Evolutionary conservation across 2,113 vertebrate species (phyloP).

Genomic region (Leucopsar rothschildi): DNA sequence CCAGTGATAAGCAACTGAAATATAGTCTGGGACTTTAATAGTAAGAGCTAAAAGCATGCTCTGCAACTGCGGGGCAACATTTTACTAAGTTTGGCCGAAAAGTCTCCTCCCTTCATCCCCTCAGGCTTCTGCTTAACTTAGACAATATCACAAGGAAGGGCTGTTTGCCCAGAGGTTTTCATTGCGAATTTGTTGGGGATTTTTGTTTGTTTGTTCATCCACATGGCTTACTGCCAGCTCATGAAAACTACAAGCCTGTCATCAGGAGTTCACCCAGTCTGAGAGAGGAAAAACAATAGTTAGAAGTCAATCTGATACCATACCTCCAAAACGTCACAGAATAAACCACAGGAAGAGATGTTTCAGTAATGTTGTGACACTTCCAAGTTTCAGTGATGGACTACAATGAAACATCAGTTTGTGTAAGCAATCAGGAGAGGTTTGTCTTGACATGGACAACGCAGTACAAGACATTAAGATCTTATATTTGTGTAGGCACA

Average conservation of each 20-base stretch:
- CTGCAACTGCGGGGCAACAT: not conserved
- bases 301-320: not conserved
- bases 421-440: not conserved
- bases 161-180: constrained; percentile 60
- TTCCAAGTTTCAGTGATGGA: not conserved
- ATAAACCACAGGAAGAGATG: not conserved
- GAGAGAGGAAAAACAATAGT: not conserved
- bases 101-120: constrained; percentile 31
- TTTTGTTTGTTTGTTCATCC: constrained; percentile 61
- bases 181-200: constrained; percentile 20
- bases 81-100: constrained; percentile 14
- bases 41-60: not conserved
- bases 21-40: not conserved
- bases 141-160: constrained; percentile 65
- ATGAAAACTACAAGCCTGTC: constrained; percentile 47
- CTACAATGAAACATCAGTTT: not conserved
- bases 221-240: not conserved
- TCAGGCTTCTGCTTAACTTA: constrained; percentile 46
- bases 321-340: not conserved
- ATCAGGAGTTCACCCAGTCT: constrained; percentile 24
- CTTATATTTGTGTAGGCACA: not conserved
- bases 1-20: constrained; percentile 1
- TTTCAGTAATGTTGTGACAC: not conserved
- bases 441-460: not conserved
- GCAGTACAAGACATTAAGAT: not conserved